A percentile compares a stretch with the other conserved stretches of the same genome.
phyloP scores from a whole-genome alignment of 2,797 vertebrate genomes.

The Lophotriccus pileatus region DNA sequence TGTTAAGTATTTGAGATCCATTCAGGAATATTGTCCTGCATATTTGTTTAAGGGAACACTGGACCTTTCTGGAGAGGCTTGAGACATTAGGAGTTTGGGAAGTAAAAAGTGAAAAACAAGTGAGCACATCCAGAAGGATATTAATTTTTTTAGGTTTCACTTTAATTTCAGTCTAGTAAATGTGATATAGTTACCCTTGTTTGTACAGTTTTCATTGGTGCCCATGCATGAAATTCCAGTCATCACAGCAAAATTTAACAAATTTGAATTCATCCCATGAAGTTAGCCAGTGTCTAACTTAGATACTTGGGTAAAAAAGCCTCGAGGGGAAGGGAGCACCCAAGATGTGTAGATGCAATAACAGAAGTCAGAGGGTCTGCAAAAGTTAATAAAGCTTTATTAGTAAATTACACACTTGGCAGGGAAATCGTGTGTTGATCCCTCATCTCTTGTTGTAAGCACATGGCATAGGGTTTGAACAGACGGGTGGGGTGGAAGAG shows the following conservation, averaged over 20 bases:
- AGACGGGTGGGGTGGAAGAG: no score
- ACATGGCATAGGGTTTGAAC: not conserved
- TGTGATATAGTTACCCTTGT: not conserved
- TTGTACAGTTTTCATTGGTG: not conserved
- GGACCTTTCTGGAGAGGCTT: not conserved
- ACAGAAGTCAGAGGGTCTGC: fast-evolving
- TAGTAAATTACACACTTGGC: fast-evolving
- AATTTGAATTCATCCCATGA: not conserved
- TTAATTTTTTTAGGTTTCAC: not conserved
- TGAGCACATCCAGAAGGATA: not conserved
- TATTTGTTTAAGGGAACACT: not conserved
- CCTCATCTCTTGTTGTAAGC: no score
- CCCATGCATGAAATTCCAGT: not conserved
- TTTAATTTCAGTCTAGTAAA: not conserved
- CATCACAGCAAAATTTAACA: not conserved
- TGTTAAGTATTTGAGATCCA: not conserved
- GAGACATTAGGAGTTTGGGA: not conserved
- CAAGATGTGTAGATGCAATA: fast-evolving
- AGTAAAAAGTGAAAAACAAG: not conserved
- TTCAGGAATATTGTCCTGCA: not conserved
- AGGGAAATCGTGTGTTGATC: not conserved
- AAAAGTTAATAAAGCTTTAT: fast-evolving
- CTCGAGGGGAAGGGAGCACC: not conserved
- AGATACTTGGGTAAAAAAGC: not conserved
- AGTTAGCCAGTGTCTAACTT: not conserved